phyloP scores from a whole-genome alignment of 2,113 vertebrate species.

The Ictalurus punctatus region DNA sequence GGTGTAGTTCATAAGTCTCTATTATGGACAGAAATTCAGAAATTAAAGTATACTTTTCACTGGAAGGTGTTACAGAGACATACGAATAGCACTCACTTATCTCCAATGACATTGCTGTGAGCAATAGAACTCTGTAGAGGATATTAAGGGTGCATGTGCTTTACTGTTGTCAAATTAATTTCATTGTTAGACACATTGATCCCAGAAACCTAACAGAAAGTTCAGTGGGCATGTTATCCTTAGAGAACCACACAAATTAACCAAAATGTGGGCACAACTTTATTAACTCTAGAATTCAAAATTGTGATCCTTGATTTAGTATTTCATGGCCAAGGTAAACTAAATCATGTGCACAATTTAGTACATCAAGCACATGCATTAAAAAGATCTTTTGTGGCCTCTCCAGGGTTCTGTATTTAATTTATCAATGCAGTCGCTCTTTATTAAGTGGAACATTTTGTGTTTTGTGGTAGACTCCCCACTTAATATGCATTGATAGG shows the following conservation, averaged over 20 bases:
- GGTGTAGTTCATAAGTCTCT: neutral
- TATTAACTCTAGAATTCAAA: neutral
- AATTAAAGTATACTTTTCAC: neutral
- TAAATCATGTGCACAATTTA: conserved; percentile 13
- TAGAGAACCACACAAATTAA: neutral
- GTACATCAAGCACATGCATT: neutral
- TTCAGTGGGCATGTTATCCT: neutral
- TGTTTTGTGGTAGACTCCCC: neutral
- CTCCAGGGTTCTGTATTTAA: neutral
- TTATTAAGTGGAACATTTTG: conserved; percentile 24
- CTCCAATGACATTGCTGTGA: neutral
- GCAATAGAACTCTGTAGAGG: neutral
- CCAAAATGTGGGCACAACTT: neutral
- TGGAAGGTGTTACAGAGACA: neutral
- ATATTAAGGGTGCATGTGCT: neutral
- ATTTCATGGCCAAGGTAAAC: neutral
- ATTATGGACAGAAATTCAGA: neutral
- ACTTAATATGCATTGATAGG: neutral
- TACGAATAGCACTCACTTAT: neutral
- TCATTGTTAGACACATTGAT: neutral
- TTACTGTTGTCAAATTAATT: neutral
- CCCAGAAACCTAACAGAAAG: neutral
- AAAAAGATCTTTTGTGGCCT: neutral
- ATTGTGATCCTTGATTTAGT: neutral
- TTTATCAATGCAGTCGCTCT: conserved; percentile 2